Percentiles rank a stretch among this genome's conserved stretches.
phyloP scores from a whole-genome alignment of 1,140 invertebrate species.

The Drosophila nikananu region DNA sequence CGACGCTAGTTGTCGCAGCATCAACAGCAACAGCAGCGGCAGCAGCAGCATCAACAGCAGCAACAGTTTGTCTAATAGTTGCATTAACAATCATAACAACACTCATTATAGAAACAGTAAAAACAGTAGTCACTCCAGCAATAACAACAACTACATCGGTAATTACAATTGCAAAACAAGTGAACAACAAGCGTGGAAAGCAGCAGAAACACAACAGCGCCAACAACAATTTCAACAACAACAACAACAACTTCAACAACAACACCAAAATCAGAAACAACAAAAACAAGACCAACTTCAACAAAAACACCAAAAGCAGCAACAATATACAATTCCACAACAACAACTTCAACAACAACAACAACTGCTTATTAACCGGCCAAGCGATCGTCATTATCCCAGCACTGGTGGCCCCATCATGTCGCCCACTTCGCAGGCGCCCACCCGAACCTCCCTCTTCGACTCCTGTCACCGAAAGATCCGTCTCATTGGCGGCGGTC shows the following conservation, averaged over 20 bases:
- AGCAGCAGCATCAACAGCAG: conserved; percentile 38
- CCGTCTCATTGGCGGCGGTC: conserved; percentile 88
- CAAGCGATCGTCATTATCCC: conserved; percentile 31
- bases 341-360: conserved; percentile 45
- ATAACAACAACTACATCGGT: conserved; percentile 73
- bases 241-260: conserved; percentile 32
- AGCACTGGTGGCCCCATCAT: conserved; percentile 57
- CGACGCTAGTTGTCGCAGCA: conserved; percentile 54
- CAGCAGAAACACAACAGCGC: conserved; percentile 42
- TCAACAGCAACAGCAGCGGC: conserved; percentile 34
- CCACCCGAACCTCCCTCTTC: conserved; percentile 88
- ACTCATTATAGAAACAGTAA: conserved; percentile 79
- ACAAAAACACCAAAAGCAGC: conserved; percentile 36
- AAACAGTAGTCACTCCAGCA: conserved; percentile 52
- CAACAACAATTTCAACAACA: conserved; percentile 36
- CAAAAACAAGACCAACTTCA: conserved; percentile 45
- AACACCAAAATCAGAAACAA: conserved; percentile 46
- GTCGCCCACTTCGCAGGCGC: conserved; percentile 83
- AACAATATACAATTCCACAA: conserved; percentile 28
- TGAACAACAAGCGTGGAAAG: conserved; percentile 73
- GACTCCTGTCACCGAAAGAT: conserved; percentile 91
- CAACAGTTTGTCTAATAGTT: conserved; percentile 73
- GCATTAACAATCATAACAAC: conserved; percentile 74
- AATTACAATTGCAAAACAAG: conserved; percentile 82
- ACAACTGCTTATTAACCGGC: conserved; percentile 62